Evolutionary conservation across 1,140 invertebrate species (phyloP).

Genomic region (Atta cephalotes): DNA sequence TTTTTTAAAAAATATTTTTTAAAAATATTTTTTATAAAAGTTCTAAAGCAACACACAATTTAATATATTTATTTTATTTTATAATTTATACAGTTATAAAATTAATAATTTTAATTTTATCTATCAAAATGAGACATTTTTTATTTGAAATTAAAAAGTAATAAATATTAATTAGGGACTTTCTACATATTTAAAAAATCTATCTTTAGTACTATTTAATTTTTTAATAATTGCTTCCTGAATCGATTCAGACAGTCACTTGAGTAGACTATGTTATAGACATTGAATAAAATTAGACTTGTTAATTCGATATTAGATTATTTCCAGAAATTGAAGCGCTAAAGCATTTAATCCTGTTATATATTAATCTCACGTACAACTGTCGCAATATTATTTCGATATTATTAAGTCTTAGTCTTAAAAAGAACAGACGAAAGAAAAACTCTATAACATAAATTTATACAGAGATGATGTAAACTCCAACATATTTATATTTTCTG

Average conservation of each 20-base stretch:
- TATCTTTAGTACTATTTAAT: not conserved
- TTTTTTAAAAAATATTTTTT: no score
- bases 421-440: not conserved
- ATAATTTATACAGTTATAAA: not conserved
- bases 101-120: constrained; percentile 7
- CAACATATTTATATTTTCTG: constrained; percentile 47
- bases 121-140: not conserved
- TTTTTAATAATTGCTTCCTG: constrained; percentile 4
- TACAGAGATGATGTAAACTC: not conserved
- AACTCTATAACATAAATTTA: constrained; percentile 22
- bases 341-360: constrained; percentile 71
- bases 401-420: constrained; percentile 40
- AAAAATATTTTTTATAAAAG: no score
- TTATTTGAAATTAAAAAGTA: not conserved
- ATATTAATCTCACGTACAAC: constrained; percentile 73
- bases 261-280: not conserved
- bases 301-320: not conserved
- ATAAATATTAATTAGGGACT: not conserved
- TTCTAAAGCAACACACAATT: constrained; percentile 16
- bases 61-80: constrained; percentile 36
- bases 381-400: constrained; percentile 49
- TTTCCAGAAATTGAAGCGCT: constrained; percentile 68
- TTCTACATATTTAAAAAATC: not conserved
- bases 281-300: constrained; percentile 23
- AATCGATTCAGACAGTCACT: not conserved